These are phyloP conservation scores for Drosophila ficusphila DNA, from an alignment of 1,140 invertebrate genomes.

Conservation along the genomic window DNA sequence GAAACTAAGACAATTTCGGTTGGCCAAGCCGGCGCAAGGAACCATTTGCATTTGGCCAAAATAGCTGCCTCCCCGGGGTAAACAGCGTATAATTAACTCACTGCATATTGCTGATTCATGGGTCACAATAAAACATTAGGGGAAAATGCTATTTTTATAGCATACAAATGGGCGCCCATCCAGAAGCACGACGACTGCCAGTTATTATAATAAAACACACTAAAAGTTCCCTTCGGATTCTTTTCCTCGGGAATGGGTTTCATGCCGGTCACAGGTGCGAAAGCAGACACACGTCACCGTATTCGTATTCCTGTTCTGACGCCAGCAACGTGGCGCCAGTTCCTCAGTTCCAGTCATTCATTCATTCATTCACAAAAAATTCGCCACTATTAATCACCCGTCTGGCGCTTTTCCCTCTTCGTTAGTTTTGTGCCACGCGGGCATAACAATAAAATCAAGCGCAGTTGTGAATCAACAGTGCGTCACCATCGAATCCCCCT, in stretches of 20 bases:
- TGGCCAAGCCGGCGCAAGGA: background rate
- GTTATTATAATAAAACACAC: constrained; percentile 63
- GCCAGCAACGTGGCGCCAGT: constrained; percentile 45
- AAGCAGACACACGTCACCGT: constrained; percentile 62
- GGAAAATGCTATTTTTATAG: constrained; percentile 64
- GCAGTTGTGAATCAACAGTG: constrained; percentile 72
- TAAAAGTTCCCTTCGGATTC: background rate
- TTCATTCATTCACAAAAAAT: constrained; percentile 78
- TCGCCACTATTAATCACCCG: constrained; percentile 69
- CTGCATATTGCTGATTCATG: constrained; percentile 50
- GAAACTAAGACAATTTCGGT: constrained; percentile 2
- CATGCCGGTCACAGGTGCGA: constrained; percentile 56
- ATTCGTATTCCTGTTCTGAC: constrained; percentile 49
- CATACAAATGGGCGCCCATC: constrained; percentile 57
- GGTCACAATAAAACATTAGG: constrained; percentile 18
- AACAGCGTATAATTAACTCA: constrained; percentile 38
- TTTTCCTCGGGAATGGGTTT: constrained; percentile 1
- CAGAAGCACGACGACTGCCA: constrained; percentile 17
- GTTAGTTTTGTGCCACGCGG: constrained; percentile 13
- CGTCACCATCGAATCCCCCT: constrained; percentile 51
- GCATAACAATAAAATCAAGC: constrained; percentile 73
- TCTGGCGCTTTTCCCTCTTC: background rate
- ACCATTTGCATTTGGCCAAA: constrained; percentile 25
- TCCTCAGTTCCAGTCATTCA: constrained; percentile 42
- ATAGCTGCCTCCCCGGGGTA: background rate